Evolutionary conservation across 2,888 invertebrate genomes (phyloP), one percentile per base, ranked within the genome.

Genomic region (Drosophila paramelanica): DNA sequence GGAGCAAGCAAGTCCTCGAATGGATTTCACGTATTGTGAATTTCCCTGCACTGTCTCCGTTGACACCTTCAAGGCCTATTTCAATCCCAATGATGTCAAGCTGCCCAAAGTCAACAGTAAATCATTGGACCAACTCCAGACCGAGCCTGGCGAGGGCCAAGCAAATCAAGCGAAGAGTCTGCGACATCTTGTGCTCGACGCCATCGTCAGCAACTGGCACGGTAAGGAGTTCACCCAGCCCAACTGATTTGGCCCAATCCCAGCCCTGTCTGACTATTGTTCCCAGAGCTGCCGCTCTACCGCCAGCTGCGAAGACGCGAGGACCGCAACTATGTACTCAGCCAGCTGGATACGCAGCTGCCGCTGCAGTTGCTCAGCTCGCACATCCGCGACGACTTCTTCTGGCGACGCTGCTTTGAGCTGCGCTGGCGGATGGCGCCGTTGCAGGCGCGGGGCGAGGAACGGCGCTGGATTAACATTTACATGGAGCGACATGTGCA

Each of bases 401-500:
- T 92, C 72, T 92, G 92, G 92, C 88, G 85, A 7, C 86, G 91
- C 45, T 88, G 91, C 79, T 92, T 89, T 51, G 87, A 79, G 50
- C 81, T 89, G 52, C 91, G 91, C 46, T 92, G 92, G 92, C 85
- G 90, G 57, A 56, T 74, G 36, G 60, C 81, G 25, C 81, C 84
- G 5, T 45, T 74, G 31, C 77, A 73, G 56, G 8, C 72, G 33
- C 73, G 74, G 31, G 74, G 72, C 61, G 60, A 5, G 46, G 77
- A 76, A 46, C 71, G 81, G 36, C 77, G 70, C 51, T 92, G 92
- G 92, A 92, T 92, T 86, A 91, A 90, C 81, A 86, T 91, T 66
- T 92, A 92, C 85, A 92, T 92, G 91, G 92, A 92, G 78, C 91
- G 91, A 79, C 91, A 92, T 90, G 85, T 92, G 73, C 90, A 92